Conservation (phyloP, 1,140 invertebrate genomes). For the Hyles euphorbiae region DNA sequence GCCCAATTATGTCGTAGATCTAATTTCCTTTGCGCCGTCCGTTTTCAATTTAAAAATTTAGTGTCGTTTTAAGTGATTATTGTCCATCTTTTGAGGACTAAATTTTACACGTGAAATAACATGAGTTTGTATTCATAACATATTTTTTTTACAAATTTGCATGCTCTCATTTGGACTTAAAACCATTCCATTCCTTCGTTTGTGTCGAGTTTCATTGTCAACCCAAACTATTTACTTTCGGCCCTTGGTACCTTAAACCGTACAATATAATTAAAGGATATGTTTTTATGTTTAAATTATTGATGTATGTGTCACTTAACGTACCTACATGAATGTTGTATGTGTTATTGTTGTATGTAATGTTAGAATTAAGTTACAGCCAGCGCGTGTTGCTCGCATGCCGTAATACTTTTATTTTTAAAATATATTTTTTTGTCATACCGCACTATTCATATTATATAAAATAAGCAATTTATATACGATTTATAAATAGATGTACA, state of each 20-base stretch:
- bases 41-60: conserved; percentile 6
- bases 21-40: conserved; percentile 4
- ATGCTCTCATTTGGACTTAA: too few species aligned
- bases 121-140: too few species aligned
- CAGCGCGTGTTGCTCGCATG: conserved; percentile 1
- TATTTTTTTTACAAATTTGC: too few species aligned
- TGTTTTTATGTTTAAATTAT: conserved; percentile 8
- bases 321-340: conserved; percentile 6
- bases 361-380: neutral
- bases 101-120: too few species aligned
- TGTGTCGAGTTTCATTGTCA: too few species aligned
- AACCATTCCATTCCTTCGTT: too few species aligned
- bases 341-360: neutral
- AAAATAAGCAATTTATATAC: too few species aligned
- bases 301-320: conserved; percentile 7
- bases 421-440: too few species aligned
- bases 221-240: neutral
- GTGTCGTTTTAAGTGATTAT: conserved; percentile 1
- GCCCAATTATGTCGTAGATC: conserved; percentile 5
- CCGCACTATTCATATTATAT: too few species aligned
- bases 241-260: conserved; percentile 6
- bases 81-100: too few species aligned
- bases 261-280: conserved; percentile 3
- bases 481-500: too few species aligned
- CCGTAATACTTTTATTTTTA: neutral